These are phyloP conservation scores for Trigoniulus corallinus DNA, from an alignment of 1,140 invertebrate genomes.

Conservation along the genomic window DNA sequence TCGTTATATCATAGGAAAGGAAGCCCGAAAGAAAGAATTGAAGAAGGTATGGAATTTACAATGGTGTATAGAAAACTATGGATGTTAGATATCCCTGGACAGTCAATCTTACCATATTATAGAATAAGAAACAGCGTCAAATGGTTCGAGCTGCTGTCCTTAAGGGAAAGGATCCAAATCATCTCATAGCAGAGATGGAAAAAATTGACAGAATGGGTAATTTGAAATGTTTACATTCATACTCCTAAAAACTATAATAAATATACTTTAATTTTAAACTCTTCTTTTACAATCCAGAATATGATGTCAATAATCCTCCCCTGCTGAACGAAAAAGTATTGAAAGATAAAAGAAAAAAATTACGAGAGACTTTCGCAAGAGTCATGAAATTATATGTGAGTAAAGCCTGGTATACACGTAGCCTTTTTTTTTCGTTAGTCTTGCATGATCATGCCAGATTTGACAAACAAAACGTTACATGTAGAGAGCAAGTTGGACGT, in stretches of 20 bases:
- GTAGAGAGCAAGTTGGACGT: no score
- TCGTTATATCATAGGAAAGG: no score
- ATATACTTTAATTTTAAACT: no score
- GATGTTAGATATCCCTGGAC: background rate
- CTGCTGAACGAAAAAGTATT: conserved; percentile 91
- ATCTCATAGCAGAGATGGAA: conserved; percentile 87
- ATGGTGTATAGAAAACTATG: background rate
- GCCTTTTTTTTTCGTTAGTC: no score
- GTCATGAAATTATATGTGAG: conserved; percentile 92
- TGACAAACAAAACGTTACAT: no score
- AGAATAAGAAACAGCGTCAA: conserved; percentile 88
- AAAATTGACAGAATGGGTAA: conserved; percentile 96
- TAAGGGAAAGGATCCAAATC: conserved; percentile 91
- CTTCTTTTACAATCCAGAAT: conserved; percentile 51
- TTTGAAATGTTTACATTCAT: conserved; percentile 5
- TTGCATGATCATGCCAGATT: no score
- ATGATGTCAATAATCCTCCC: conserved; percentile 81
- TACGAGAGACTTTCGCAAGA: conserved; percentile 85
- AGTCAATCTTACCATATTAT: conserved; percentile 5
- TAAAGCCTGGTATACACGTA: conserved; percentile 28
- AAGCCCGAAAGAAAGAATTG: conserved; percentile 89
- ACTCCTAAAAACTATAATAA: background rate
- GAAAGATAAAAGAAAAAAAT: conserved; percentile 88
- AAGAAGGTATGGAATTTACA: conserved; percentile 47
- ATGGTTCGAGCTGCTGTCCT: conserved; percentile 89